phyloP scores from a whole-genome alignment of 2,888 invertebrate genomes.

The Seira musarum region DNA sequence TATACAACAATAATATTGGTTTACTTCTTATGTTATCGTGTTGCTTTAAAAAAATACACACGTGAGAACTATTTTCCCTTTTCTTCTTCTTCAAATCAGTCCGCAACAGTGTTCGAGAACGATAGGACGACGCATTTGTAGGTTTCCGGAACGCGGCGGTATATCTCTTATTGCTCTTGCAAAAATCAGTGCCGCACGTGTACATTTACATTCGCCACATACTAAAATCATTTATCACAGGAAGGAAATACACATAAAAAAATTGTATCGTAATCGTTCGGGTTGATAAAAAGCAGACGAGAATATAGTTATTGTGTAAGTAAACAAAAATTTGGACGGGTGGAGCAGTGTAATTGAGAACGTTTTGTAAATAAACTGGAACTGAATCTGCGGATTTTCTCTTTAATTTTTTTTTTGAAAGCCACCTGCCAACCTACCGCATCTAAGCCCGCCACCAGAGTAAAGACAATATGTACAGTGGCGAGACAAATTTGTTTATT shows the following conservation, averaged over 20 bases:
- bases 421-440: background rate
- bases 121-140: background rate
- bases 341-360: background rate
- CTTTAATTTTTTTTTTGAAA: no score
- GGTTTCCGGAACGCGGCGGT: background rate
- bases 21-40: background rate
- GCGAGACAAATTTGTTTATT: background rate
- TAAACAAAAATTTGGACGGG: no score
- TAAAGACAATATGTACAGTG: background rate
- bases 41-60: background rate
- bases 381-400: background rate
- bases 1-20: no score
- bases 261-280: background rate
- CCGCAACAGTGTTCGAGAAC: background rate
- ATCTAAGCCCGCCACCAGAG: background rate
- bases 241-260: background rate
- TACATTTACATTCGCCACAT: no score
- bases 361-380: conserved; percentile 1
- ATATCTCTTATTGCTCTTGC: no score
- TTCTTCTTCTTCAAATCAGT: background rate
- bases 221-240: no score
- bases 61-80: background rate
- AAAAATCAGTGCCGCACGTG: no score
- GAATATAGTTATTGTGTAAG: background rate
- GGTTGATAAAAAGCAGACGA: no score